Evolutionary conservation across 2,113 vertebrate genomes (phyloP), one percentile per base, ranked within the genome.

Genomic region (Tinamus guttatus): DNA sequence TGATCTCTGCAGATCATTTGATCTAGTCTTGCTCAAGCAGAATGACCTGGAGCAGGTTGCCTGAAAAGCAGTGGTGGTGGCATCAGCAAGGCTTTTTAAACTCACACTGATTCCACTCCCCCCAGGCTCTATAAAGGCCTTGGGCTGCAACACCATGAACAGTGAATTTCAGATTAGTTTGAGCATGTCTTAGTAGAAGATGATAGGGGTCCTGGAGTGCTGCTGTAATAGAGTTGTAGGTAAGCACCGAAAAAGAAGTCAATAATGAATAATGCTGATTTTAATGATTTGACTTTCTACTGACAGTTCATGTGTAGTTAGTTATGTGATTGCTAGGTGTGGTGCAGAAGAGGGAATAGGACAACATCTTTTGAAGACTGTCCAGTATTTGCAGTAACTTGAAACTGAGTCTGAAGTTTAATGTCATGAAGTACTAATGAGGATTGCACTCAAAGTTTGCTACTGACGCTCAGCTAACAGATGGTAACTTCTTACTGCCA

Each of bases 121-220:
- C 20, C 1, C 3, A 30, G 45, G 47, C 14, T 2, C 36, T 22
- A 8, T 22, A 38, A 27, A 71, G 70, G 45, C 34, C 40, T 70
- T 28, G 15, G 32, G 18, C 41, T 73, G 5, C 30, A 12, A 25
- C 1, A 0, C 7, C 1, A 0, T 7, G 47, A 41, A 14, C 52
- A 62, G 8, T 24, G 15, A 14, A 47, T 41, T 58, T 69, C 36
- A 52, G 41, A 27, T 74, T 20, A 64, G 15, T 49, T 52, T n/a
- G 36, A 58, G 18, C 1, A 2, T 58, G 32, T 43, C 65, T 40
- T 21, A n/a, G 32, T 19, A 24, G 40, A 56, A 20, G 32, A 15
- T 51, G 71, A 45, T 20, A 59, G 36, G 32, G 63, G 38, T 56
- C 47, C 76, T n/a, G 60, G 20, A 28, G 65, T 30, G 36, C 56